Evolutionary conservation across 2,888 invertebrate species (phyloP).

Genomic region (Parnassius glacialis): DNA sequence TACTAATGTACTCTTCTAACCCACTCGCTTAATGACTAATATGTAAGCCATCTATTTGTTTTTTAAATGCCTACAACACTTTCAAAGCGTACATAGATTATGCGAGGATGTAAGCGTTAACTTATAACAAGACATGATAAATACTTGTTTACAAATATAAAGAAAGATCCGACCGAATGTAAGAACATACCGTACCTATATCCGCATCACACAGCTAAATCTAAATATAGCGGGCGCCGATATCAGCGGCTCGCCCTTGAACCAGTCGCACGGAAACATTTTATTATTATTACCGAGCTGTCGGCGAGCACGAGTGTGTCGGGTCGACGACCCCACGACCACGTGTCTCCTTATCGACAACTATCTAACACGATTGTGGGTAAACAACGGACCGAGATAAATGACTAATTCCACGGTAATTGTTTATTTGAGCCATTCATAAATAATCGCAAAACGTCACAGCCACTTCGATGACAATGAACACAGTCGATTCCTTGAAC

Average conservation of each 20-base stretch:
- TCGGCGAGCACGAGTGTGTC: constrained; percentile 79
- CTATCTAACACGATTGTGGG: constrained; percentile 81
- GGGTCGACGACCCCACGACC: constrained; percentile 78
- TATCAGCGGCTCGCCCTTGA: constrained; percentile 81
- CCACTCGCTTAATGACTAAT: no score
- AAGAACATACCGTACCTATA: constrained; percentile 52
- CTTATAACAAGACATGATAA: constrained; percentile 9
- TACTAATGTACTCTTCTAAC: no score
- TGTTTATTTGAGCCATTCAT: constrained; percentile 71
- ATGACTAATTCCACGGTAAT: constrained; percentile 78
- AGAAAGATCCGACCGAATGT: constrained; percentile 40
- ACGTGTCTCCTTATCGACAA: constrained; percentile 82
- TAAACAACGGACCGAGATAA: constrained; percentile 79
- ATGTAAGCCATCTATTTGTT: no score
- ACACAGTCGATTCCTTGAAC: constrained; percentile 26
- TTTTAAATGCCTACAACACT: no score
- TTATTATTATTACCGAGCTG: constrained; percentile 81
- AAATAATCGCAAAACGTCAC: constrained; percentile 70
- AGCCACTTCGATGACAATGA: constrained; percentile 56
- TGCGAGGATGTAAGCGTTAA: no score
- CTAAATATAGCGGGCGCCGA: constrained; percentile 81
- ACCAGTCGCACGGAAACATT: constrained; percentile 82
- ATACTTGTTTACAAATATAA: constrained; percentile 24
- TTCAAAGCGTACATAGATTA: no score
- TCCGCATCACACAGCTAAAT: constrained; percentile 75